A percentile compares a stretch with the other conserved stretches of the same genome.
phyloP scores from a whole-genome alignment of 2,888 invertebrate species.

The Ptilodon capucinus region DNA sequence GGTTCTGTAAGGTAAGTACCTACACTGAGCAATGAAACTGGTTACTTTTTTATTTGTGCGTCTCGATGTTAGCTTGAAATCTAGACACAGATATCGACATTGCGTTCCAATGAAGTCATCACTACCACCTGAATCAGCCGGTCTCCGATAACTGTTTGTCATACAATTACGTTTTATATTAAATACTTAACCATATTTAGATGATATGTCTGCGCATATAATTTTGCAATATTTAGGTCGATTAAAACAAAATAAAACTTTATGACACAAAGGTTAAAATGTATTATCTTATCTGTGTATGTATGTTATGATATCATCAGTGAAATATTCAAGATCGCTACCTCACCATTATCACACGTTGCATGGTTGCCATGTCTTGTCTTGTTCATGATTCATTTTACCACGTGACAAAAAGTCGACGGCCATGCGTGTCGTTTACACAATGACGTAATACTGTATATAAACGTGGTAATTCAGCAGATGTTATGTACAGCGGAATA shows the following conservation, averaged over 20 bases:
- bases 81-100: not conserved
- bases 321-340: constrained; percentile 11
- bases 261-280: not conserved
- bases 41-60: not conserved
- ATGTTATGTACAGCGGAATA: constrained; percentile 22
- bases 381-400: constrained; percentile 27
- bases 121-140: constrained; percentile 2
- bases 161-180: constrained; percentile 4
- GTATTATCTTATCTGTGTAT: not conserved
- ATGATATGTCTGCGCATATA: constrained; percentile 2
- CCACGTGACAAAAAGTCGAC: constrained; percentile 24
- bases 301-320: constrained; percentile 8
- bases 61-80: not conserved
- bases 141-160: constrained; percentile 5
- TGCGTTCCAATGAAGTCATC: constrained; percentile 8
- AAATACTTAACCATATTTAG: constrained; percentile 11
- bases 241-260: constrained; percentile 3
- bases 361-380: constrained; percentile 8
- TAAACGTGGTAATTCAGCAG: constrained; percentile 24
- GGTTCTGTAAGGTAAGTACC: constrained; percentile 18
- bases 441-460: constrained; percentile 26
- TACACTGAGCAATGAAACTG: too few species aligned
- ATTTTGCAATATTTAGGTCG: constrained; percentile 1
- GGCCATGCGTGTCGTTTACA: constrained; percentile 15
- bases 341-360: not conserved